Conservation (phyloP, 2,797 vertebrate species). For the Scolopax rusticola region DNA sequence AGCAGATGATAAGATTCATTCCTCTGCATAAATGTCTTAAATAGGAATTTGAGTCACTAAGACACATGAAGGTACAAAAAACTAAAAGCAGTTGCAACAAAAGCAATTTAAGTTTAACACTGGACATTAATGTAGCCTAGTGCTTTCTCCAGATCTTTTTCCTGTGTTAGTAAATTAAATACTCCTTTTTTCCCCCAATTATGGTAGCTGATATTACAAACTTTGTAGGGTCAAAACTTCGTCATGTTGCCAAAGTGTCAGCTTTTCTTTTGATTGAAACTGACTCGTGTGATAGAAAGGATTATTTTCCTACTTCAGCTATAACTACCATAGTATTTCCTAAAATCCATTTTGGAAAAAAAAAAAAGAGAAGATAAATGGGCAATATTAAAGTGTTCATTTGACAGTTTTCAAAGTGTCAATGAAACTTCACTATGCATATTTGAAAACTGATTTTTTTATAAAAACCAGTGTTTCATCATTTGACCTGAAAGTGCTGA, state of each 20-base stretch:
- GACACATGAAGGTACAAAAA: neutral
- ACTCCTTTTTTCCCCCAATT: neutral
- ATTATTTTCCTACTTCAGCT: neutral
- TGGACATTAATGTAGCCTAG: neutral
- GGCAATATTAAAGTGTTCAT: neutral
- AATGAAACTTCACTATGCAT: neutral
- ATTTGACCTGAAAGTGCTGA: neutral
- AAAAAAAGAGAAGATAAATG: neutral
- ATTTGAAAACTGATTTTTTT: neutral
- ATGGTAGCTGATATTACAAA: neutral
- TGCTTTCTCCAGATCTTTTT: neutral
- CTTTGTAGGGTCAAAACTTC: neutral
- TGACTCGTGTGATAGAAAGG: neutral
- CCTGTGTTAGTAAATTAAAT: neutral
- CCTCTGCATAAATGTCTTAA: neutral
- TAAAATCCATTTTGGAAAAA: neutral
- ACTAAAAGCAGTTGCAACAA: neutral
- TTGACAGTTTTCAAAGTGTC: neutral
- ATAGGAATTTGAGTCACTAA: neutral
- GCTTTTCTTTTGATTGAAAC: neutral
- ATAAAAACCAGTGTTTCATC: neutral
- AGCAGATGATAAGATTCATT: neutral
- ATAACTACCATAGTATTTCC: neutral
- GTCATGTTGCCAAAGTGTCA: neutral
- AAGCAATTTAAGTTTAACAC: neutral